Evolutionary conservation across 2,113 vertebrate species (phyloP).

Genomic region (Toxotes jaculatrix): DNA sequence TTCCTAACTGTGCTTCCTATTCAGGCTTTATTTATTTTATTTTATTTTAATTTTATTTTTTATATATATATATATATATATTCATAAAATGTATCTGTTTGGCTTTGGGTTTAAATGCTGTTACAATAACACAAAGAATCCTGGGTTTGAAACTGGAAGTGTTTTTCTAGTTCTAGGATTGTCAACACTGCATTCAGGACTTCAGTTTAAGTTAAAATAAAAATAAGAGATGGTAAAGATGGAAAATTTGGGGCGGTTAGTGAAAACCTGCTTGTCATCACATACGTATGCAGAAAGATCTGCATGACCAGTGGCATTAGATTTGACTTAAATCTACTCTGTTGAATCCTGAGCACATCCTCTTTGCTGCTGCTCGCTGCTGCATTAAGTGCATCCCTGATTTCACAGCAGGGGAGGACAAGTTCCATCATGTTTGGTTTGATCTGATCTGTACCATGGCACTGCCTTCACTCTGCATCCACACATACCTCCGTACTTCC

Average conservation of each 20-base stretch:
- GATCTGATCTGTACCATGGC: conserved; percentile 36
- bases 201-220: not conserved
- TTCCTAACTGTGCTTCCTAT: not conserved
- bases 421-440: conserved; percentile 18
- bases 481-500: not conserved
- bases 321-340: not conserved
- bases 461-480: not conserved
- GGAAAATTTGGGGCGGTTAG: not conserved
- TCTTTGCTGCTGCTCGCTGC: not conserved
- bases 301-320: not conserved
- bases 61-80: no score
- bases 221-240: no score
- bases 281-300: not conserved
- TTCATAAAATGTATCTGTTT: no score
- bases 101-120: no score
- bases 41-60: no score
- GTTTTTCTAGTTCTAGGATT: not conserved
- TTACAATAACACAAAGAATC: not conserved
- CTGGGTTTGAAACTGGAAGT: not conserved
- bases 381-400: conserved; percentile 18
- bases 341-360: not conserved
- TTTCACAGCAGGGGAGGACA: conserved; percentile 15
- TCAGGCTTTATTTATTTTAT: not conserved
- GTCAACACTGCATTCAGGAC: not conserved
- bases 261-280: not conserved